phyloP scores from a whole-genome alignment of 1,140 invertebrate genomes.

The Melitaea cinxia region DNA sequence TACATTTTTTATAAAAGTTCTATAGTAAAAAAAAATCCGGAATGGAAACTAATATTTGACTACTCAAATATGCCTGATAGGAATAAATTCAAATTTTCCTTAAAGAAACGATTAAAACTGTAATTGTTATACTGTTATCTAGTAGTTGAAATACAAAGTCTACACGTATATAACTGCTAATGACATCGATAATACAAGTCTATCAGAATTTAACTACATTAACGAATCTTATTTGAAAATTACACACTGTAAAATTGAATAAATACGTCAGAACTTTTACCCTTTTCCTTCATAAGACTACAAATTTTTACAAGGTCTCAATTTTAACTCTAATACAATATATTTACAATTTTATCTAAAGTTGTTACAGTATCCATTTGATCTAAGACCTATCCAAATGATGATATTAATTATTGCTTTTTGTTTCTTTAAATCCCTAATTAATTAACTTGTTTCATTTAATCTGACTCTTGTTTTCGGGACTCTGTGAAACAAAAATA shows the following conservation, averaged over 20 bases:
- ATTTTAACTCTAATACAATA: slow-evolving; percentile 28
- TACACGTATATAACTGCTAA: not conserved
- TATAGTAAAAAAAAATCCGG: not conserved
- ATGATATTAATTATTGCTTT: slow-evolving; percentile 75
- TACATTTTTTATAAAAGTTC: not conserved
- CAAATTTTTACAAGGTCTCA: slow-evolving; percentile 2
- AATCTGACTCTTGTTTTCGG: slow-evolving; percentile 57
- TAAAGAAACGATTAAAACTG: not conserved
- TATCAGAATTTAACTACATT: slow-evolving; percentile 2
- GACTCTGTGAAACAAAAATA: slow-evolving; percentile 64
- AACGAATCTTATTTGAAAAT: not conserved
- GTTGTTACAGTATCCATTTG: slow-evolving; percentile 40
- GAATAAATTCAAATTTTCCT: not conserved
- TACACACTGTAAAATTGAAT: not conserved
- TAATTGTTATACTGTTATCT: not conserved
- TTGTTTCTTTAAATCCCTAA: slow-evolving; percentile 43
- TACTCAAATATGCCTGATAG: not conserved
- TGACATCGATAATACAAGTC: not conserved
- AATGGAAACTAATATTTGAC: not conserved
- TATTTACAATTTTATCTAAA: slow-evolving; percentile 42
- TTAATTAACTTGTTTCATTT: slow-evolving; percentile 45
- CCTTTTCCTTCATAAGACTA: slow-evolving; percentile 29
- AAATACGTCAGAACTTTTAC: slow-evolving; percentile 3
- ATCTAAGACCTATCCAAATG: slow-evolving; percentile 42
- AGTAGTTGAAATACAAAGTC: not conserved